phyloP scores from a whole-genome alignment of 2,888 invertebrate genomes.

The Polydrusus pterygomalis region DNA sequence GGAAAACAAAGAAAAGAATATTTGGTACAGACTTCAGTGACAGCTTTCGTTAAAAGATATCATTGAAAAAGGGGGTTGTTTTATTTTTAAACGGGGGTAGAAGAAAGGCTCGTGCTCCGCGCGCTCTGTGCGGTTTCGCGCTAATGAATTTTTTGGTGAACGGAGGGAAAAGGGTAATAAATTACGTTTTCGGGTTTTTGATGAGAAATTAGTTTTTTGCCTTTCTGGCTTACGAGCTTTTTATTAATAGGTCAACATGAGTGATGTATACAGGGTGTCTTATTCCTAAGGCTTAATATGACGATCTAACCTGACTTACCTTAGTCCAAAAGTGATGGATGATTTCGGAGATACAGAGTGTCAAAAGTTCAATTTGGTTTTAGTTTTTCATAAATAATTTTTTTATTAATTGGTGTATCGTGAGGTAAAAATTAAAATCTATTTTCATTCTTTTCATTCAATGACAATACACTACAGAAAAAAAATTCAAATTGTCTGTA shows the following conservation, averaged over 20 bases:
- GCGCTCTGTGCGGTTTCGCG: slow-evolving; percentile 46
- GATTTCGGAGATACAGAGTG: too few relatives aligned
- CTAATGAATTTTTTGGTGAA: slow-evolving; percentile 46
- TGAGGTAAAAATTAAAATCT: too few relatives aligned
- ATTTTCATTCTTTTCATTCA: too few relatives aligned
- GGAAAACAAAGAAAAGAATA: slow-evolving; percentile 41
- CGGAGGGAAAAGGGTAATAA: slow-evolving; percentile 43
- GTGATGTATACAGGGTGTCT: neutral
- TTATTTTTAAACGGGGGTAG: slow-evolving; percentile 41
- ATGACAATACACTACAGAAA: too few relatives aligned
- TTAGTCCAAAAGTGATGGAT: too few relatives aligned
- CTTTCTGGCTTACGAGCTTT: slow-evolving; percentile 1
- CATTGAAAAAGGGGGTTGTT: slow-evolving; percentile 43
- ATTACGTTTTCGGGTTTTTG: slow-evolving; percentile 39
- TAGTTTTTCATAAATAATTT: too few relatives aligned
- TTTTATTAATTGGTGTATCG: too few relatives aligned
- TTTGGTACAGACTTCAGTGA: slow-evolving; percentile 47
- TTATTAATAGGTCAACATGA: neutral
- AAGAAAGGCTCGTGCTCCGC: slow-evolving; percentile 47
- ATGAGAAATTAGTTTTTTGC: slow-evolving; percentile 38
- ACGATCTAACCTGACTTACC: too few relatives aligned
- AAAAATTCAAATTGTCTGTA: too few relatives aligned
- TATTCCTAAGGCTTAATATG: too few relatives aligned
- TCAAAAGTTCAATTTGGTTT: too few relatives aligned
- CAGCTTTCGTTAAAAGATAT: slow-evolving; percentile 52